Evolutionary conservation across 1,140 invertebrate species (phyloP), one percentile per base, ranked within the genome.

Genomic region (Hycleus cichorii): DNA sequence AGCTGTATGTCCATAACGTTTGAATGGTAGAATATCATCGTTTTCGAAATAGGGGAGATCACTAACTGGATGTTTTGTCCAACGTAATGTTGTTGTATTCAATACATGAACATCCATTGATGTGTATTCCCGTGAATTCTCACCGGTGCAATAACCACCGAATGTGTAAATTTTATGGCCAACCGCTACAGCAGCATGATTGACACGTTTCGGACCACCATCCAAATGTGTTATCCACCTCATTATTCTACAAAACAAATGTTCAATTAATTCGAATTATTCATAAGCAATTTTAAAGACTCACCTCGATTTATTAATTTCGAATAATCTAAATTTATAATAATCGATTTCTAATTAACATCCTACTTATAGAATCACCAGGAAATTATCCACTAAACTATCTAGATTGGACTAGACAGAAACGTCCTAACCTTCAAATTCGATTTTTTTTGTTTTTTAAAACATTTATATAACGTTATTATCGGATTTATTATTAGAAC

Each of bases 41-140:
- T 73, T 71, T 59, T 73, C 72, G 49, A 70, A 72, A 54, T 72
- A 73, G 18, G 70, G 70, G 12, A 73, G 57, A 59, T 72, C 67
- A 59, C 72, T 73, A 8, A 73, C 68, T 2, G 78, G 78, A 64
- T 78, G 77, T 53, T 76, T 77, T 0, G 73, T 69, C 83, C 83
- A 85, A 63, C 83, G 73, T 55, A 82, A 74, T 3, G 79, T 82
- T 76, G 84, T 76, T 60, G 88, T 92, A 71, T 95, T 84, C 3
- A 96, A 76, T n/a, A 91, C 80, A 74, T 94, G 88, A 3, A 95
- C 84, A 74, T 95, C 92, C 67, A 95, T 95, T 3, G 89, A 85
- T 11, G 84, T 78, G 43, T 42, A 42, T 42, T 42, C 9, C 39
- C 78, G 75, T 73, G 89, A 91, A 68, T 90, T 83, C 67, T 90